Evolutionary conservation across 2,797 vertebrate genomes (phyloP).

Genomic region (Fratercula arctica): DNA sequence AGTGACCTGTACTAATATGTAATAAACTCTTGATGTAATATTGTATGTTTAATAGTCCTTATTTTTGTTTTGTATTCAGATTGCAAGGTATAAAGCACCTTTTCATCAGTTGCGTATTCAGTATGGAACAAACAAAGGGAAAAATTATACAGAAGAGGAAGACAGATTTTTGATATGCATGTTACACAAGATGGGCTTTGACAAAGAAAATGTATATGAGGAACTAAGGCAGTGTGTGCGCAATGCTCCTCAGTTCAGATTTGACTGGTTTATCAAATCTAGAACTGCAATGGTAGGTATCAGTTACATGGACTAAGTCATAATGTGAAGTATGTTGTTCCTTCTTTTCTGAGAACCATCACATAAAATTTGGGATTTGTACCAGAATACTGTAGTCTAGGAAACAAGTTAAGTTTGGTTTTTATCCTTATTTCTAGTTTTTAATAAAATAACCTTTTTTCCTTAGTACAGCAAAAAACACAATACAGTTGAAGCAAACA

Average conservation of each 20-base stretch:
- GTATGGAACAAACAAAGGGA: constrained; percentile 89
- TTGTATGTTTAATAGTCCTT: background rate
- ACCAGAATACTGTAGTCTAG: background rate
- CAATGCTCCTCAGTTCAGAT: constrained; percentile 87
- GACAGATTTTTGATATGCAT: constrained; percentile 89
- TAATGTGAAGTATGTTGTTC: background rate
- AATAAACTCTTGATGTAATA: background rate
- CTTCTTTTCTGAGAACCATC: background rate
- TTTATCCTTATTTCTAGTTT: background rate
- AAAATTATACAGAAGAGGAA: constrained; percentile 89
- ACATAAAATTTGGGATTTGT: background rate
- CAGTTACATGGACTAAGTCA: too few relatives aligned
- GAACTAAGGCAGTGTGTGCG: constrained; percentile 88
- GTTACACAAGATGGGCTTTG: constrained; percentile 91
- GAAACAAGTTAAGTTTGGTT: background rate
- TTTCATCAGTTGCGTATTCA: constrained; percentile 89
- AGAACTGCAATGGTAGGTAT: constrained; percentile 87
- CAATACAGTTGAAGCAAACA: background rate
- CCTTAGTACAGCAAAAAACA: background rate
- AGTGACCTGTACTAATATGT: background rate
- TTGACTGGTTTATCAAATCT: constrained; percentile 92
- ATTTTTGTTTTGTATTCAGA: constrained; percentile 71
- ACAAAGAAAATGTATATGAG: constrained; percentile 89
- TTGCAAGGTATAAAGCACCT: constrained; percentile 88
- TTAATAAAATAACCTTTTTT: background rate